Conservation (phyloP, 2,113 vertebrate genomes). For the Canis aureus region DNA sequence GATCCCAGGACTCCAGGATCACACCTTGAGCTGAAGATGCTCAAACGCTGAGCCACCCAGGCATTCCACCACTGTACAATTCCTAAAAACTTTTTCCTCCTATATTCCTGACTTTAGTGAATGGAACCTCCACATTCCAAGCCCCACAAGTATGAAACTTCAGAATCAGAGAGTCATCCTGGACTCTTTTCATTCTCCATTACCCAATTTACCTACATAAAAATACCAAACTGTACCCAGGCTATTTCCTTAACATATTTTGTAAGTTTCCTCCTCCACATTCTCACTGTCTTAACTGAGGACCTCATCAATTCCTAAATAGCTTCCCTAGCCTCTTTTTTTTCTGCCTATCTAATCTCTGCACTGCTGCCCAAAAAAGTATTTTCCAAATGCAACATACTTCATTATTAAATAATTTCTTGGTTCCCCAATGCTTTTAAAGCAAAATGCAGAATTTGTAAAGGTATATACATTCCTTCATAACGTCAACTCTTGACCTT, state of each 20-base stretch:
- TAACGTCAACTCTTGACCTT: neutral
- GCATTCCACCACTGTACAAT: neutral
- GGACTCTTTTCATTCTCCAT: conserved; percentile 44
- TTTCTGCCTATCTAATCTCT: neutral
- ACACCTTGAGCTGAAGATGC: too few species aligned
- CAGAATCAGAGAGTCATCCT: neutral
- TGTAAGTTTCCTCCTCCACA: neutral
- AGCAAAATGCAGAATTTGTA: conserved; percentile 17
- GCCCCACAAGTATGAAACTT: conserved; percentile 18
- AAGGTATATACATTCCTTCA: neutral
- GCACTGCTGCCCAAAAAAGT: neutral
- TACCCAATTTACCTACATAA: neutral
- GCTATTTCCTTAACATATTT: neutral
- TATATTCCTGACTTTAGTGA: neutral
- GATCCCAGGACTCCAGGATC: too few species aligned
- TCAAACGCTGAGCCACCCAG: too few species aligned
- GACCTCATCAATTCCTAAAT: neutral
- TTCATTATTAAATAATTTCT: conserved; percentile 41
- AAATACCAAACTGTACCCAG: conserved; percentile 2
- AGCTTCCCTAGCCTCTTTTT: neutral
- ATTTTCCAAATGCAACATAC: conserved; percentile 19
- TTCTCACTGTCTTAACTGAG: neutral
- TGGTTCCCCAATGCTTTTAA: neutral
- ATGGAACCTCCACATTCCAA: neutral
- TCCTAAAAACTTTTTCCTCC: conserved; percentile 2